Evolutionary conservation across 2,888 invertebrate species (phyloP).

Genomic region (Drosophila prolongata): DNA sequence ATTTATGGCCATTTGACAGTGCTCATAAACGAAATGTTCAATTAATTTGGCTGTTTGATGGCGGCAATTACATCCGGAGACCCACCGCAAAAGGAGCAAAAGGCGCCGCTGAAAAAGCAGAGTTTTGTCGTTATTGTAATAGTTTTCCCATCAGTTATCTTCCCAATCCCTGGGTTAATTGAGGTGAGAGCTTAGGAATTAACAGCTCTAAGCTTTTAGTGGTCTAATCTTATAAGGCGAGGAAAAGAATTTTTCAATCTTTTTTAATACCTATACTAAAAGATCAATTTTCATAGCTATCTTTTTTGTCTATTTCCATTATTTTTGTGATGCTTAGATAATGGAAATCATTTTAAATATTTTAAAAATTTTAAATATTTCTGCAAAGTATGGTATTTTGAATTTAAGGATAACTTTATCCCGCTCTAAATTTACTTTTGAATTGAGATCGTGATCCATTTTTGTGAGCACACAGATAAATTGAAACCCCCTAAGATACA

Average conservation of each 20-base stretch:
- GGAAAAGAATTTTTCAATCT: no score
- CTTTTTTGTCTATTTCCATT: no score
- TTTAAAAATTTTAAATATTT: no score
- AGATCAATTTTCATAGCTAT: no score
- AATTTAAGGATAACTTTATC: no score
- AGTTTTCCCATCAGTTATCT: neutral
- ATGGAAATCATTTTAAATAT: no score
- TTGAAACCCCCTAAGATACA: neutral
- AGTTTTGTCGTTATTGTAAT: neutral
- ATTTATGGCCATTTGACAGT: constrained; percentile 60
- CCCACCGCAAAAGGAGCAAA: constrained; percentile 5
- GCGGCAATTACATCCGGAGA: constrained; percentile 44
- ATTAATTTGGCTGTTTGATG: constrained; percentile 51
- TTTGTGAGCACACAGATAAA: neutral
- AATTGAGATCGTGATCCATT: neutral
- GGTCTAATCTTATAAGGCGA: no score
- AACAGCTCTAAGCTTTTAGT: neutral
- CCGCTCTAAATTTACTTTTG: no score
- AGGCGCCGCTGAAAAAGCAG: constrained; percentile 22
- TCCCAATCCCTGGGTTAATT: neutral
- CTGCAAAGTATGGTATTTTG: no score
- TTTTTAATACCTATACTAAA: no score
- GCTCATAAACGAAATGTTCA: constrained; percentile 59
- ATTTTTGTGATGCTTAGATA: no score
- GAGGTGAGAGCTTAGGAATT: neutral